Conservation (phyloP, 2,888 invertebrate species). For the Myopa tessellatipennis region DNA sequence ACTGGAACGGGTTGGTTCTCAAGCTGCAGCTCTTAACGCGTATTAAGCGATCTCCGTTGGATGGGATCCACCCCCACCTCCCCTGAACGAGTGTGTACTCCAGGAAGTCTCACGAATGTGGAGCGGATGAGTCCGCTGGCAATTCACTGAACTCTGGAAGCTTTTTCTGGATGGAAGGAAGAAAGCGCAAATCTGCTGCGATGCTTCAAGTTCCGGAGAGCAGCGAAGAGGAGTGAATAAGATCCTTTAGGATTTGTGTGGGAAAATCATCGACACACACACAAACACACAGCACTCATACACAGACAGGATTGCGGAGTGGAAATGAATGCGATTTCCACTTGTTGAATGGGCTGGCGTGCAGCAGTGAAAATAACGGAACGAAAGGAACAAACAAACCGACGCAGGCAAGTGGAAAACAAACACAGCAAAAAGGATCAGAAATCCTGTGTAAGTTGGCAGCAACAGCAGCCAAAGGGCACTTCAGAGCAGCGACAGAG, state of each 20-base stretch:
- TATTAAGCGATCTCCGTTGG: background rate
- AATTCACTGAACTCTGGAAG: constrained; percentile 22
- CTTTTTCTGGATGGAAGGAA: background rate
- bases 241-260: constrained; percentile 59
- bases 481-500: background rate
- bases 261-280: constrained; percentile 29
- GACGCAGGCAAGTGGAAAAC: constrained; percentile 35
- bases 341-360: constrained; percentile 55
- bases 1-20: background rate
- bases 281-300: constrained; percentile 14
- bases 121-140: background rate
- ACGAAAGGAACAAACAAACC: background rate
- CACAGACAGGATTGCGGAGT: constrained; percentile 12
- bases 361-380: constrained; percentile 1
- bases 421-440: constrained; percentile 39
- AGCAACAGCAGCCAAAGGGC: constrained; percentile 28
- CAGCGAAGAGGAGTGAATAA: constrained; percentile 49
- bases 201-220: constrained; percentile 19
- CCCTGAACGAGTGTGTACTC: background rate
- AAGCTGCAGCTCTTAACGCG: constrained; percentile 5
- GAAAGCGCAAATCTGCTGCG: background rate
- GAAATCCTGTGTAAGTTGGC: background rate
- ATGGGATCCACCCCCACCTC: constrained; percentile 18
- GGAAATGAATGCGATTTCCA: constrained; percentile 53
- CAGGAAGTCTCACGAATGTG: background rate